These are phyloP conservation scores for Enteromius paludinosus DNA, from an alignment of 2,797 vertebrate genomes.

Conservation along the genomic window DNA sequence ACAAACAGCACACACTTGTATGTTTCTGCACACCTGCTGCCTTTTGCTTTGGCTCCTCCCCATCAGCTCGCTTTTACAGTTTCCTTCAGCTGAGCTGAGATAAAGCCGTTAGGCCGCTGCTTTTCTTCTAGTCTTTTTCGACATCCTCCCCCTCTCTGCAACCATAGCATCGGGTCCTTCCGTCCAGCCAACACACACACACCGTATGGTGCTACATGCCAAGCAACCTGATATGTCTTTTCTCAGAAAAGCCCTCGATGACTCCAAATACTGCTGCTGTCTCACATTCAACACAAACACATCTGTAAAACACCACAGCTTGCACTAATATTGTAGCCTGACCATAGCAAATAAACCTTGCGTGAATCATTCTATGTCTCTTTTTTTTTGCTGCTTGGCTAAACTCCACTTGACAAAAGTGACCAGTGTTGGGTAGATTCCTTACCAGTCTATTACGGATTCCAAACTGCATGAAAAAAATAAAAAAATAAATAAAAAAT, in stretches of 20 bases:
- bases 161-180: slow-evolving; percentile 19
- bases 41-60: slow-evolving; percentile 69
- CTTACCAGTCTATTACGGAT: neutral
- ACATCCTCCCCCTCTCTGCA: slow-evolving; percentile 12
- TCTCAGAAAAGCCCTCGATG: slow-evolving; percentile 50
- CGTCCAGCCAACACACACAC: neutral
- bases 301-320: slow-evolving; percentile 63
- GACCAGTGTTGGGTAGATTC: neutral
- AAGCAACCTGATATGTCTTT: slow-evolving; percentile 63
- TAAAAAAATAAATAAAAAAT: neutral
- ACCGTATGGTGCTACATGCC: slow-evolving; percentile 52
- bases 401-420: neutral
- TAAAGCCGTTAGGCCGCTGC: slow-evolving; percentile 74
- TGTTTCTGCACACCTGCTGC: slow-evolving; percentile 76
- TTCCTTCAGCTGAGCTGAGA: slow-evolving; percentile 73
- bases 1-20: slow-evolving; percentile 51
- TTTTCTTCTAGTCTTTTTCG: slow-evolving; percentile 41
- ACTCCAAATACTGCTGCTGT: slow-evolving; percentile 12
- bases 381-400: slow-evolving; percentile 3
- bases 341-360: neutral
- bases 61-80: slow-evolving; percentile 44
- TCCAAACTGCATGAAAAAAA: neutral
- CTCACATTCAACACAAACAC: slow-evolving; percentile 53
- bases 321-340: neutral
- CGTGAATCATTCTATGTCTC: neutral